Percentiles rank a stretch among this genome's conserved stretches.
These are phyloP conservation scores for Pterocles orientalis DNA, from an alignment of 2,113 vertebrate genomes.

Conservation along the genomic window DNA sequence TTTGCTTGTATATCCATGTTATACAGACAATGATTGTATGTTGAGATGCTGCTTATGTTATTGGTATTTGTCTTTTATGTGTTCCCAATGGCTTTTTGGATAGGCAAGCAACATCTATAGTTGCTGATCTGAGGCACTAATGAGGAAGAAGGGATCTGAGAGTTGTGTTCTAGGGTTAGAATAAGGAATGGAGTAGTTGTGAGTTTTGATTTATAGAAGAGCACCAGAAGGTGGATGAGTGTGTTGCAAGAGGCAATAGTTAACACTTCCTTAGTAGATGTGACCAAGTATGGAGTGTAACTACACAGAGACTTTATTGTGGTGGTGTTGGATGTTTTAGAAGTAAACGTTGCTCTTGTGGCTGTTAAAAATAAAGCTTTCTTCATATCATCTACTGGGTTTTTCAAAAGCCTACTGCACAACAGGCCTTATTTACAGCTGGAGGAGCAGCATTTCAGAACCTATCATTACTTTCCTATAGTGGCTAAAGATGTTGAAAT, in stretches of 20 bases:
- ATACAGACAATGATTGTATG: not conserved
- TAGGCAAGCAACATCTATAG: not conserved
- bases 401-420: not conserved
- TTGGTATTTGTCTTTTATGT: not conserved
- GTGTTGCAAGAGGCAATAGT: not conserved
- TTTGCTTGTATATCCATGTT: not conserved
- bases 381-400: accelerated
- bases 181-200: not conserved
- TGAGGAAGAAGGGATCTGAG: not conserved
- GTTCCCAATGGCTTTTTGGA: not conserved
- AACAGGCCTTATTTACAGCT: not conserved
- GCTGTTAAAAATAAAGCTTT: not conserved
- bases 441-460: not conserved
- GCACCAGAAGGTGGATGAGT: not conserved
- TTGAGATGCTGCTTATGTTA: not conserved
- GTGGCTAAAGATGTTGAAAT: not conserved
- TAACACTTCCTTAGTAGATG: not conserved
- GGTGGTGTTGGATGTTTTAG: not conserved
- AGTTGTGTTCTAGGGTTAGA: not conserved
- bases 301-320: not conserved
- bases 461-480: not conserved
- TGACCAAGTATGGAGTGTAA: not conserved
- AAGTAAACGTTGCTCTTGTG: not conserved
- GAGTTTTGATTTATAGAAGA: not conserved
- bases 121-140: not conserved